These are phyloP conservation scores for Vireo altiloquus DNA, from an alignment of 2,113 vertebrate species.

Conservation along the genomic window DNA sequence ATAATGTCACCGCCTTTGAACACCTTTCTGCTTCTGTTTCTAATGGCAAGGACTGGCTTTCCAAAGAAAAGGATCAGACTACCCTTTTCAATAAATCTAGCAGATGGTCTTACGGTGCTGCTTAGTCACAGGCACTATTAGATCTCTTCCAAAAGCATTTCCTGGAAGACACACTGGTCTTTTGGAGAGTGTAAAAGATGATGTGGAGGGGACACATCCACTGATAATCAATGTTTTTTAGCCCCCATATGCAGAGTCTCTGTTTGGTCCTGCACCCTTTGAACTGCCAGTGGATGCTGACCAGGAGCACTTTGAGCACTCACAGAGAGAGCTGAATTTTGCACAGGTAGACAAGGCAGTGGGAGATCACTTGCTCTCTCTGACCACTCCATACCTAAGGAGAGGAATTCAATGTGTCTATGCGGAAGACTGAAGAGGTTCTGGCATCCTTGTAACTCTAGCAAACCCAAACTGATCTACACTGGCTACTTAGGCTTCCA, in stretches of 20 bases:
- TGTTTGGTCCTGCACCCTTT: not conserved
- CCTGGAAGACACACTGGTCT: not conserved
- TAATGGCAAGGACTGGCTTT: not conserved
- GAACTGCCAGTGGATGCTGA: not conserved
- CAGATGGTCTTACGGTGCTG: rapidly evolving
- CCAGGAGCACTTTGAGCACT: not conserved
- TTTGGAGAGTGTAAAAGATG: not conserved
- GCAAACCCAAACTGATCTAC: not conserved
- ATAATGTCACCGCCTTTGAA: not conserved
- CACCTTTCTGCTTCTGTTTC: not conserved
- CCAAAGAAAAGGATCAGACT: not conserved
- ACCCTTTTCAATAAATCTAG: not conserved
- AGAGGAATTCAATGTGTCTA: not conserved
- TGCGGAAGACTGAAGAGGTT: not conserved
- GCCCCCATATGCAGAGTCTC: not conserved
- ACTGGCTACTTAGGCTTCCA: not conserved
- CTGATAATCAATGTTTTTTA: not conserved
- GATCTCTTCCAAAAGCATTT: not conserved
- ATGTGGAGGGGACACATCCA: not conserved
- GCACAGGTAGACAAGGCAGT: not conserved
- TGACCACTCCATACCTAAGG: not conserved
- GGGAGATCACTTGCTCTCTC: not conserved
- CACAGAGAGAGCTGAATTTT: not conserved
- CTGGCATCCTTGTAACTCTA: not conserved
- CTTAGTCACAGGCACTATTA: not conserved